Conservation (phyloP, 2,888 invertebrate genomes). For the Ligdia adustata region DNA sequence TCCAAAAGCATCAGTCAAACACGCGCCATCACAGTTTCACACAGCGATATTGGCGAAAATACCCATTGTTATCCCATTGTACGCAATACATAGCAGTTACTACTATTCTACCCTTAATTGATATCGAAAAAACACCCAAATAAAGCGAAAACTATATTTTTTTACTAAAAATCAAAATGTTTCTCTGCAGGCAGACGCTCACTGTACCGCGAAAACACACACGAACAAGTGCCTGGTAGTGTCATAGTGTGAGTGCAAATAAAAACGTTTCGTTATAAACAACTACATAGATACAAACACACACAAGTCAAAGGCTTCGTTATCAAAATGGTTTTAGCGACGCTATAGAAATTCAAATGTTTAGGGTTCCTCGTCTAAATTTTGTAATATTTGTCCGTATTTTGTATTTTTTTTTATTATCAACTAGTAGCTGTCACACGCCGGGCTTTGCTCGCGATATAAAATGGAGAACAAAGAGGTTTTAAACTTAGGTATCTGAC, state of each 20-base stretch:
- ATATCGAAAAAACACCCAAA: conserved; percentile 36
- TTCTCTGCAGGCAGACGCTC: conserved; percentile 44
- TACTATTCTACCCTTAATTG: conserved; percentile 41
- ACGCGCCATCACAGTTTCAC: conserved; percentile 73
- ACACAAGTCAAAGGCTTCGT: conserved; percentile 43
- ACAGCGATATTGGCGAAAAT: conserved; percentile 37
- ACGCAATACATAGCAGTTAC: conserved; percentile 32
- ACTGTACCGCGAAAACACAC: conserved; percentile 72
- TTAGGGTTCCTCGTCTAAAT: neutral
- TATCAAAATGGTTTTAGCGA: neutral
- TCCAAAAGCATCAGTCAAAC: conserved; percentile 61
- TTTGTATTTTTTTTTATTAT: too few relatives aligned
- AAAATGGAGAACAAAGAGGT: too few relatives aligned
- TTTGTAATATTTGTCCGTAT: too few relatives aligned
- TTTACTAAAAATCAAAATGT: conserved; percentile 37
- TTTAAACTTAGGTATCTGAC: too few relatives aligned
- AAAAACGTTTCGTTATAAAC: conserved; percentile 34
- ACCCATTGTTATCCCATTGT: conserved; percentile 33
- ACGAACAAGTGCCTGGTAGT: conserved; percentile 46
- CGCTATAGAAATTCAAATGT: neutral
- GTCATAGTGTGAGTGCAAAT: conserved; percentile 44
- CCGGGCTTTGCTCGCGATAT: too few relatives aligned
- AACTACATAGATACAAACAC: conserved; percentile 28
- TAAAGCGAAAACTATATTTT: conserved; percentile 12
- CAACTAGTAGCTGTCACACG: too few relatives aligned